Conservation (phyloP, 2,113 vertebrate species). For the Pterocles burchelli region DNA sequence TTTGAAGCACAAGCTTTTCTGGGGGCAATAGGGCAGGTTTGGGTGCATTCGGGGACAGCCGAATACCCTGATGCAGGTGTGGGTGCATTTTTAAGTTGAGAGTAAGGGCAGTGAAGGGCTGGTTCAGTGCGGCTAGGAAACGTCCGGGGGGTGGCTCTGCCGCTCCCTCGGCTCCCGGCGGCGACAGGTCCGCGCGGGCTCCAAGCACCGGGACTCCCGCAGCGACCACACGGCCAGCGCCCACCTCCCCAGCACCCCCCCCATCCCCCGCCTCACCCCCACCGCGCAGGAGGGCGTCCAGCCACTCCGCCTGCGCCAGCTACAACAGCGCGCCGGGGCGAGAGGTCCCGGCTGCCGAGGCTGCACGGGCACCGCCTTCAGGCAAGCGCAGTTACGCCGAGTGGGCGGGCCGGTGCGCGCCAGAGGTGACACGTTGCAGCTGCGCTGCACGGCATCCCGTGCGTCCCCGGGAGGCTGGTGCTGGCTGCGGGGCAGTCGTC, state of each 20-base stretch:
- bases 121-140: no score
- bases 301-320: not conserved
- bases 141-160: not conserved
- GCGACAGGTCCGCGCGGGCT: no score
- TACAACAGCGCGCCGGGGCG: rapidly evolving
- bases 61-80: no score
- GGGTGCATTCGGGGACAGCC: rapidly evolving
- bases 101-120: rapidly evolving
- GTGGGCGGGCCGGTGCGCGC: not conserved
- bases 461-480: no score
- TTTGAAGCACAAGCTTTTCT: not conserved
- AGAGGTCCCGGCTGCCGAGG: not conserved
- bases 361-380: not conserved
- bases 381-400: not conserved
- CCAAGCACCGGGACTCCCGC: no score
- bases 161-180: not conserved
- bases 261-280: no score
- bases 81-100: not conserved
- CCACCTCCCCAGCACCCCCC: no score
- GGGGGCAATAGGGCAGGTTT: rapidly evolving
- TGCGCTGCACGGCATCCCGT: rapidly evolving
- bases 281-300: no score
- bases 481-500: no score
- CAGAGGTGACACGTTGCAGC: not conserved
- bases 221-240: no score